Base-by-base conservation (phyloP, 2,888 invertebrate species). In the Lutraria lutraria region DNA sequence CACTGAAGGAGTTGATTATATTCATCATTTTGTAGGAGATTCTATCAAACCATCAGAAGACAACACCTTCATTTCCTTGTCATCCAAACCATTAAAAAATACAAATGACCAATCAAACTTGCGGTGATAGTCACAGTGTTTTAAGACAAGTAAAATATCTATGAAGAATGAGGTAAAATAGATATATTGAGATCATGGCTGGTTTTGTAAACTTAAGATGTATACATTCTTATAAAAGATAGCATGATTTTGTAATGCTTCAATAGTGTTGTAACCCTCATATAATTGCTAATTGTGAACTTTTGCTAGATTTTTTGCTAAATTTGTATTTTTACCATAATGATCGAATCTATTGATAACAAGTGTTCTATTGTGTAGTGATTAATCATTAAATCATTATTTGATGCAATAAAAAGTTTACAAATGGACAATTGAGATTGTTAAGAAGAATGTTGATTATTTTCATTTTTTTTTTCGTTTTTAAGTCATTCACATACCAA, bases 191-290 rank as follows among this genome's bases (percentile, higher is more conserved):
- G 25, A 25, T 68, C n/a, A 25, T 68, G 63, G 25, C 12, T 68
- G 25, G 76, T 76, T 76, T 76, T 76, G 76, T 76, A 76, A 76
- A 76, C 31, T 34, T 76, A n/a, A 25, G 76, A 76, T 76, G 76
- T 76, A 76, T 76, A 76, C 76, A 76, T 25, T 76, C 43, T 76
- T 31, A 31, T 76, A 25, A 76, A 76, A 34, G 19, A 76, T 76
- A 34, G 76, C 76, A 34, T 76, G 76, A 34, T 76, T 34, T 34
- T 76, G 34, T 76, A 34, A 34, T 31, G 76, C 76, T 76, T 76
- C 6, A 76, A 15, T 76, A 76, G 76, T 31, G 76, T 34, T 76
- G 76, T 76, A 34, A 19, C 31, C 19, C 10, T 76, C 6, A 34
- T 76, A 76, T 76, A 13, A 76, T 16, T 34, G 76, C 76, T 76